Evolutionary conservation across 2,888 invertebrate species (phyloP).

Genomic region (Catocala nupta): DNA sequence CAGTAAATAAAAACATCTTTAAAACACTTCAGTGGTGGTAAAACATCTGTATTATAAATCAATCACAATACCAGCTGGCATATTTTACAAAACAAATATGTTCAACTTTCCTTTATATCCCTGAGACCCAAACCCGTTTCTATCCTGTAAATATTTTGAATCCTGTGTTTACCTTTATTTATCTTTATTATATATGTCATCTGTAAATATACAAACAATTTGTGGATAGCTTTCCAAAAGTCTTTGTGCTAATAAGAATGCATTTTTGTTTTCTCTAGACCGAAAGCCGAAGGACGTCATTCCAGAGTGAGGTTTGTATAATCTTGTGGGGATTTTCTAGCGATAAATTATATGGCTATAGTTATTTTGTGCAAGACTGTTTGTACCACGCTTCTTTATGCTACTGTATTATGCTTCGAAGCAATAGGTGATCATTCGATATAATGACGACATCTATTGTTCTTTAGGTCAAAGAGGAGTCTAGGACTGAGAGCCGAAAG

Average conservation of each 20-base stretch:
- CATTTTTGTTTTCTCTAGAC: slow-evolving; percentile 63
- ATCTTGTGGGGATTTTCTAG: neutral
- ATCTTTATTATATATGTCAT: neutral
- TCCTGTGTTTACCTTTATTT: neutral
- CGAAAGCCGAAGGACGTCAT: slow-evolving; percentile 78
- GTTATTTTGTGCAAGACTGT: too few relatives aligned
- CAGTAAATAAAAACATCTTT: too few relatives aligned
- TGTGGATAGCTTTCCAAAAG: slow-evolving; percentile 25
- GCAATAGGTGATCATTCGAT: too few relatives aligned
- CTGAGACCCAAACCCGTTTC: neutral
- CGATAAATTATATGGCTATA: neutral
- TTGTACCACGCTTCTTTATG: too few relatives aligned
- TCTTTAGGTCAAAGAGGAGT: slow-evolving; percentile 69
- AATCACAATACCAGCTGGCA: slow-evolving; percentile 3
- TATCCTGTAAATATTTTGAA: slow-evolving; percentile 32
- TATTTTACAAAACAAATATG: slow-evolving; percentile 20
- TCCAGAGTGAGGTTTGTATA: slow-evolving; percentile 74
- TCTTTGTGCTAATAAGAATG: slow-evolving; percentile 58
- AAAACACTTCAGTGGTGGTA: slow-evolving; percentile 15
- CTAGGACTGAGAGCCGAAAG: slow-evolving; percentile 75
- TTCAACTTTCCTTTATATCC: slow-evolving; percentile 17
- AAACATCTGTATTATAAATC: slow-evolving; percentile 13
- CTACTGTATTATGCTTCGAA: too few relatives aligned
- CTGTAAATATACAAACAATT: slow-evolving; percentile 17
- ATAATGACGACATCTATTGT: slow-evolving; percentile 7